Evolutionary conservation across 2,888 invertebrate genomes (phyloP).

Genomic region (Priocnemis perturbator): DNA sequence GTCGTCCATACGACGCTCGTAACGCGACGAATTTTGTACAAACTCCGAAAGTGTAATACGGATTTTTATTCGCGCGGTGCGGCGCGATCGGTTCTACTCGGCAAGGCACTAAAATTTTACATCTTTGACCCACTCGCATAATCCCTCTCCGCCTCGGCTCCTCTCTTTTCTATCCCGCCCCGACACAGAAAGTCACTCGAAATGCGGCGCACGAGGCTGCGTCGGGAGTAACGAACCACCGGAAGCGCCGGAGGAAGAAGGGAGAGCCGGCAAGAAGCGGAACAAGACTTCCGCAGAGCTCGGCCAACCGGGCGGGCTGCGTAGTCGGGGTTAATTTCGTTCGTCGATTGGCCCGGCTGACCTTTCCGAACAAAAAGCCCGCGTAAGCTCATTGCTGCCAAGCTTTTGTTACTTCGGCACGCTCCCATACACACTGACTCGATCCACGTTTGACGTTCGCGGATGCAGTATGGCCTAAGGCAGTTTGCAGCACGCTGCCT

Average conservation of each 20-base stretch:
- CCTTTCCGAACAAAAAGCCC: conserved; percentile 27
- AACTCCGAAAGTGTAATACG: conserved; percentile 4
- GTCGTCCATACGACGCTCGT: conserved; percentile 15
- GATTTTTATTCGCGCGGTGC: conserved; percentile 13
- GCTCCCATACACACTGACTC: neutral
- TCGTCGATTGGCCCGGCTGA: conserved; percentile 25
- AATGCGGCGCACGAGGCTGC: no score
- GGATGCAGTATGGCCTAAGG: conserved; percentile 21
- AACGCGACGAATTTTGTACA: conserved; percentile 15
- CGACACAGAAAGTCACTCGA: neutral
- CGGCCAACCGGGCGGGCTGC: conserved; percentile 1
- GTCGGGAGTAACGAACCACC: no score
- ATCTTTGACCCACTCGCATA: conserved; percentile 12
- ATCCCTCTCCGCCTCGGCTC: neutral
- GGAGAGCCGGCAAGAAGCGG: conserved; percentile 19
- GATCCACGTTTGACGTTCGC: conserved; percentile 40
- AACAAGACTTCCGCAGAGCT: neutral
- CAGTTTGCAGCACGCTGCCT: neutral
- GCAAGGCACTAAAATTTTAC: conserved; percentile 8
- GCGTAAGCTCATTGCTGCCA: conserved; percentile 7
- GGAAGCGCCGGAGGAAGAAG: conserved; percentile 9
- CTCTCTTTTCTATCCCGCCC: neutral
- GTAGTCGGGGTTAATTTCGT: conserved; percentile 43
- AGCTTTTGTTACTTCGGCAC: conserved; percentile 29
- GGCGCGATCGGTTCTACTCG: conserved; percentile 3